Base-by-base conservation (phyloP, 2,797 vertebrate genomes). In the Mustela erminea region DNA sequence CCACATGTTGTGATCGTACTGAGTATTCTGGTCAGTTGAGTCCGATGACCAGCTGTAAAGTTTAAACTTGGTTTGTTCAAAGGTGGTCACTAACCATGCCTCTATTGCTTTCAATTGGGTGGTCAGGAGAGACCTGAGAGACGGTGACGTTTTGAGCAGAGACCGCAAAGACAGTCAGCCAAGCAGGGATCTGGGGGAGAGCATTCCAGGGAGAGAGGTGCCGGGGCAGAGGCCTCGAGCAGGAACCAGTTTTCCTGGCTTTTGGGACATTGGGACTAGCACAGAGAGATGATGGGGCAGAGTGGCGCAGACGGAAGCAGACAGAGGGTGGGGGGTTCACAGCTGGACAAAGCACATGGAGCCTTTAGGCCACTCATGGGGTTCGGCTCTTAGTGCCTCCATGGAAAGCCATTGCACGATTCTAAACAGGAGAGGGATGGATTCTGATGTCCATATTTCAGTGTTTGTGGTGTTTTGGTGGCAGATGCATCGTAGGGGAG, bases 21-120 rank as follows among this genome's bases (percentile, higher is more conserved):
- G 6, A 72, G 25, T 87, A 38, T 56, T 85, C 20, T 29, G 29
- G 75, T 56, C 20, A 49, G 41, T 87, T 27, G 75, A 32, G 81
- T 38, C 15, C 46, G 87, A 74, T 49, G n/a, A 56, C 12, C 46
- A 78, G 78, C 32, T 83, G n/a, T 68, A 58, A 56, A 83, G 49
- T 82, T 81, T 60, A 38, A 77, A 8, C 64, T 80, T 84, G 21
- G 9, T 88, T 68, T 82, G 29, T 74, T 92, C 52, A 23, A 38
- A 90, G 32, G 8, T 35, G 0, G 74, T 60, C 9, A 29, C 52
- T 49, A 58, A 52, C 12, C 66, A 0, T 15, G 15, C 35, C 25
- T 6, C 6, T 35, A 0, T 20, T 54, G 43, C 56, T 92, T 77
- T 86, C 13, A 29, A n/a, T 43, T 17, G 54, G 15, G 13, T 35